Evolutionary conservation across 2,113 vertebrate genomes (phyloP), one percentile per base, ranked within the genome.

Genomic region (Hippocampus barbouri): DNA sequence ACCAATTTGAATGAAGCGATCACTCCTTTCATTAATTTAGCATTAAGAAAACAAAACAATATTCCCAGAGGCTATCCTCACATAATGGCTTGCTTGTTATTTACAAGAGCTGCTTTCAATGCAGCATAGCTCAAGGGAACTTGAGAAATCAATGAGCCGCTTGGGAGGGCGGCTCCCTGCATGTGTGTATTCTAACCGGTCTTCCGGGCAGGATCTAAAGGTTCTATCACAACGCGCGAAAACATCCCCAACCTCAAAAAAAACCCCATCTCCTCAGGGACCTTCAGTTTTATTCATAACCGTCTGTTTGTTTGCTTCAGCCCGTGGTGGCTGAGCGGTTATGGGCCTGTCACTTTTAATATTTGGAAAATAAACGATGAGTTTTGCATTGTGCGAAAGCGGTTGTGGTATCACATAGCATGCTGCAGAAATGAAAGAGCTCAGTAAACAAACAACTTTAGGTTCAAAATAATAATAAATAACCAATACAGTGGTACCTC

Each of bases 221-320:
- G 69, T 72, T 80, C 65, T 62, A 80, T 68, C 60, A 63, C 76
- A 20, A 62, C 38, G 72, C 7, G 59, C 69, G 71, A 53, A 34
- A 63, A 56, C 67, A 67, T 61, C 47, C 66, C 68, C 59, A 27
- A 30, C 14, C 38, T 56, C 65, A 56, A 34, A 34, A 34, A 34
- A 34, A 16, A 62, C 65, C 21, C 38, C 49, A 8, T 41, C 70
- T 61, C 51, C 51, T 73, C 51, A 57, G 72, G 79, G 71, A 86
- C 72, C 73, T 74, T 68, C 69, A 70, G 66, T 78, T 80, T 74
- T 74, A 86, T 80, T 85, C 78, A 76, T 70, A 68, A 61, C 53
- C 68, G 63, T 80, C 76, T 79, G 69, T 80, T 74, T 69, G 68
- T 80, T 74, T 70, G 62, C 66, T 73, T 77, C 66, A 74, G 62